phyloP scores from a whole-genome alignment of 2,113 vertebrate species.

The Pomatostomus ruficeps region DNA sequence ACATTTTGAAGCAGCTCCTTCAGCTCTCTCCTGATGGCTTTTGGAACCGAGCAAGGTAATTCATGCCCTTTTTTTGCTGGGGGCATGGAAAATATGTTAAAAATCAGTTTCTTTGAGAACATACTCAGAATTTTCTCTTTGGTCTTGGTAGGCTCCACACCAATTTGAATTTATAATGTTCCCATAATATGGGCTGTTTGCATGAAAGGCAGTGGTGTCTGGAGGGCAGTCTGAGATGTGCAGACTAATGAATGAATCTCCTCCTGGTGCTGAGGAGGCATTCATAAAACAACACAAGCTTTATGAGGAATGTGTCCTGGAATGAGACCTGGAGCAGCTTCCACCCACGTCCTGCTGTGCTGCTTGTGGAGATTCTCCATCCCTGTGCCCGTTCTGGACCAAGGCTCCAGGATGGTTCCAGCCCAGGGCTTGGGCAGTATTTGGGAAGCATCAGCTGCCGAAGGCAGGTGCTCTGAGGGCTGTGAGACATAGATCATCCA shows the following conservation, averaged over 20 bases:
- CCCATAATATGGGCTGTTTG: not conserved
- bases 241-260: not conserved
- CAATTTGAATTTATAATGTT: not conserved
- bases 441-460: not conserved
- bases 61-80: not conserved
- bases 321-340: not conserved
- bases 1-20: not conserved
- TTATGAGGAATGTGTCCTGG: not conserved
- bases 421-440: not conserved
- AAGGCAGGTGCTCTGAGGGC: not conserved
- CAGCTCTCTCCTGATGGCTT: not conserved
- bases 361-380: not conserved
- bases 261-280: not conserved
- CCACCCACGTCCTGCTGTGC: not conserved
- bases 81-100: not conserved
- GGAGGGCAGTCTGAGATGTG: not conserved
- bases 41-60: not conserved
- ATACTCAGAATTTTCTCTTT: not conserved
- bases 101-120: not conserved
- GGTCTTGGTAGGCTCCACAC: not conserved
- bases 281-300: not conserved
- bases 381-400: accelerated
- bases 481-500: not conserved
- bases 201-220: not conserved
- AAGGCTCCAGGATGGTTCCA: not conserved